phyloP scores from a whole-genome alignment of 2,888 invertebrate genomes.

The Leptinotarsa peninsularis region DNA sequence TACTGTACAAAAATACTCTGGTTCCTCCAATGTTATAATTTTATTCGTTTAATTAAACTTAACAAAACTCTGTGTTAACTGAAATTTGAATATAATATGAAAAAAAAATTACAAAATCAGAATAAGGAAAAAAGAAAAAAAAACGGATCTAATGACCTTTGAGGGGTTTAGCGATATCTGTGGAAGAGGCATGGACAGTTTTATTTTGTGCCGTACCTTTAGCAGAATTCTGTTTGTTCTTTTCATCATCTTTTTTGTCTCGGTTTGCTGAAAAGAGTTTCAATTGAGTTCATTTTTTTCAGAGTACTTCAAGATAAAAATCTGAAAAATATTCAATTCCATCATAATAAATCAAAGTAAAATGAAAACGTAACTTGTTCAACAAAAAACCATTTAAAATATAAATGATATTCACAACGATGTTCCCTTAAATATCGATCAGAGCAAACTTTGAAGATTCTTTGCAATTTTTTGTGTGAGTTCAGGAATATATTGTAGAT shows the following conservation, averaged over 20 bases:
- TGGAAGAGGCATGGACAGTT: slow-evolving; percentile 56
- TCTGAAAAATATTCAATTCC: slow-evolving; percentile 12
- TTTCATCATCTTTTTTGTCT: slow-evolving; percentile 63
- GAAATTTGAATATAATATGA: slow-evolving; percentile 47
- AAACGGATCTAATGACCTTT: slow-evolving; percentile 52
- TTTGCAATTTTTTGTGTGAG: too few relatives aligned
- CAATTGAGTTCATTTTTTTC: slow-evolving; percentile 31
- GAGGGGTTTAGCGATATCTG: slow-evolving; percentile 51
- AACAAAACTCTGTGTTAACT: slow-evolving; percentile 49
- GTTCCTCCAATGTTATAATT: slow-evolving; percentile 26
- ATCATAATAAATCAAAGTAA: neutral
- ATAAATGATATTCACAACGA: too few relatives aligned
- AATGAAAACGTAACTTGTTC: neutral
- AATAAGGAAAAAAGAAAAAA: slow-evolving; percentile 40
- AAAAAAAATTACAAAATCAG: slow-evolving; percentile 39
- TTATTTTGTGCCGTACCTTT: slow-evolving; percentile 62
- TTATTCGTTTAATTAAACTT: slow-evolving; percentile 37
- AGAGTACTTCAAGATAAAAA: neutral
- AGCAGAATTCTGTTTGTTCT: slow-evolving; percentile 63
- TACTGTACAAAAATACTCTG: slow-evolving; percentile 34
- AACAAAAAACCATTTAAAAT: neutral
- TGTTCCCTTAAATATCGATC: too few relatives aligned
- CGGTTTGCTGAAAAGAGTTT: slow-evolving; percentile 62
- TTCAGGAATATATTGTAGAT: too few relatives aligned
- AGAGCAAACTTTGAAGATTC: too few relatives aligned